Evolutionary conservation across 37 sponge, comb jelly and placozoan genomes (phyloP).

Genomic region (Agelas oroides): DNA sequence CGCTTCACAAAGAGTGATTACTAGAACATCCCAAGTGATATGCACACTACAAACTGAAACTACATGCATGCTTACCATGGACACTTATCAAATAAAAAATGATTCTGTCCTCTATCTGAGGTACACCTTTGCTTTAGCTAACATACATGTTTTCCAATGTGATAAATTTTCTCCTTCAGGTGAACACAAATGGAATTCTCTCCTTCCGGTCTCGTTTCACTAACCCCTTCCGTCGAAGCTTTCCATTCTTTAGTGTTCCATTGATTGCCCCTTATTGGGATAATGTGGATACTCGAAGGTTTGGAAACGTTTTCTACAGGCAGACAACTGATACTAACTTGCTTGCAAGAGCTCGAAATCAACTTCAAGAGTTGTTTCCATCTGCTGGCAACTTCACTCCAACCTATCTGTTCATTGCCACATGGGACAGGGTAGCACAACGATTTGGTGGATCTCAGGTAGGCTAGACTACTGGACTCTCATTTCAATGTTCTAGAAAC

Average conservation of each 20-base stretch:
- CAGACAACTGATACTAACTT: background rate
- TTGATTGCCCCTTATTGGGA: constrained; percentile 1
- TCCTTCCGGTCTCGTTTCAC: background rate
- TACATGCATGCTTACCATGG: no score
- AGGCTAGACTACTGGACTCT: no score
- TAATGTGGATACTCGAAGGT: background rate
- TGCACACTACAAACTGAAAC: no score
- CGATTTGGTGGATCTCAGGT: no score
- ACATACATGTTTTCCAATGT: no score
- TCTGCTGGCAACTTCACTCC: background rate
- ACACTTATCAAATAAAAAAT: no score
- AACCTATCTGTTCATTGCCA: background rate
- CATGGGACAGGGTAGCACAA: background rate
- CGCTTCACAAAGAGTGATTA: no score
- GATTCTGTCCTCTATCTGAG: no score
- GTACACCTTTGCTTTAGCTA: no score
- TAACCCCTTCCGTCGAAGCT: background rate
- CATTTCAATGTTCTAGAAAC: no score
- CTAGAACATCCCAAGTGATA: no score
- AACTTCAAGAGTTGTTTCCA: background rate
- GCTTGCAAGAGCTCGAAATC: background rate
- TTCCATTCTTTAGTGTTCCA: background rate
- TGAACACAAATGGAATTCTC: constrained; percentile 25
- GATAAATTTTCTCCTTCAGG: no score
- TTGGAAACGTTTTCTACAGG: background rate